A percentile compares a stretch with the other conserved stretches of the same genome.
Evolutionary conservation across 2,888 invertebrate species (phyloP).

Genomic region (Eugnorisma glareosa): DNA sequence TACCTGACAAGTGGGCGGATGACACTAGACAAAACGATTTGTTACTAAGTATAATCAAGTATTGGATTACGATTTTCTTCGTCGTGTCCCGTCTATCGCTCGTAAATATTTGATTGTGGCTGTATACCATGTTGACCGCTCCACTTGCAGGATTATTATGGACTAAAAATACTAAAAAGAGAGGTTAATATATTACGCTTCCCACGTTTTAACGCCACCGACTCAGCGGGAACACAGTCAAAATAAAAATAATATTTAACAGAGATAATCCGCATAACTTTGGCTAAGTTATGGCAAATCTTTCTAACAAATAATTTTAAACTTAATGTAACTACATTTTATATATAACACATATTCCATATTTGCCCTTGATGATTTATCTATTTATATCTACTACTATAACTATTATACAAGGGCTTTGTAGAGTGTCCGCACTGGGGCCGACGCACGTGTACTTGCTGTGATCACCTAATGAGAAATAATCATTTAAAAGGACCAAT

Average conservation of each 20-base stretch:
- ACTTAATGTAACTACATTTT: slow-evolving; percentile 14
- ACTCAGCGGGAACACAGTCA: slow-evolving; percentile 23
- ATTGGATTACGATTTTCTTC: too few relatives aligned
- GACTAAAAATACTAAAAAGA: neutral
- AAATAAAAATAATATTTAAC: slow-evolving; percentile 12
- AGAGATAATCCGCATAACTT: neutral
- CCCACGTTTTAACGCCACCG: neutral
- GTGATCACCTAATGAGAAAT: neutral
- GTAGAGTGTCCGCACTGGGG: slow-evolving; percentile 24
- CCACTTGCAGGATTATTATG: slow-evolving; percentile 1
- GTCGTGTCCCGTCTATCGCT: too few relatives aligned
- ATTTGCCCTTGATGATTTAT: slow-evolving; percentile 29
- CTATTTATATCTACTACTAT: slow-evolving; percentile 2
- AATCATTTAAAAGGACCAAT: neutral
- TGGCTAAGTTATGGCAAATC: slow-evolving; percentile 11
- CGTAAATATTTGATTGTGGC: too few relatives aligned
- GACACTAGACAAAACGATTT: too few relatives aligned
- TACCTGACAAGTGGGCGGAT: too few relatives aligned
- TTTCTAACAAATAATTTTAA: slow-evolving; percentile 20
- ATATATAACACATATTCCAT: too few relatives aligned
- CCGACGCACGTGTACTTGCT: neutral
- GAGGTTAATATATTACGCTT: neutral
- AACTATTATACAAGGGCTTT: slow-evolving; percentile 21
- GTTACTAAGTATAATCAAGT: too few relatives aligned
- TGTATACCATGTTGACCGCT: neutral